phyloP scores from a whole-genome alignment of 2,888 invertebrate genomes.

The Noctua fimbriata region DNA sequence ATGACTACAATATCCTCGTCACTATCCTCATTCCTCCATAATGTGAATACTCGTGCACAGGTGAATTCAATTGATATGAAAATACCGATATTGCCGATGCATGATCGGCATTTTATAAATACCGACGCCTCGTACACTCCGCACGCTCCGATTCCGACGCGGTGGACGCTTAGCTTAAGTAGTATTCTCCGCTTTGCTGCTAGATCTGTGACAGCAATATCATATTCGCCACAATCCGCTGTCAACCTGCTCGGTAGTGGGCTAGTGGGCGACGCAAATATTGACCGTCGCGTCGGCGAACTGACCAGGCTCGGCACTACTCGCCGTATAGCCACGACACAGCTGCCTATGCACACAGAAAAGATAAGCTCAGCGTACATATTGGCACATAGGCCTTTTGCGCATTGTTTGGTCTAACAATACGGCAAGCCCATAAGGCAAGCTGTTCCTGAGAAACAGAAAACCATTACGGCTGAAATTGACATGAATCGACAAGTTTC shows the following conservation, averaged over 20 bases:
- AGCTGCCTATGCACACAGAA: neutral
- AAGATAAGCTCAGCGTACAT: neutral
- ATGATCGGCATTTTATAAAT: too few species aligned
- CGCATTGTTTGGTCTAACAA: neutral
- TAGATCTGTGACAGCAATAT: neutral
- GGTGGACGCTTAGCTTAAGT: too few species aligned
- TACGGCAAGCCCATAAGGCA: neutral
- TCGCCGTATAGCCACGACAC: conserved; percentile 3
- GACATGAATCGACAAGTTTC: neutral
- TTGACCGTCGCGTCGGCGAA: conserved; percentile 37
- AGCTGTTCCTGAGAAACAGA: neutral
- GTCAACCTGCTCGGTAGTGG: neutral
- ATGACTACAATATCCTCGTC: too few species aligned
- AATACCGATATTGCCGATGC: too few species aligned
- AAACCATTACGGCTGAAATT: neutral
- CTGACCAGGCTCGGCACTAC: neutral
- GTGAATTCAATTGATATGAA: too few species aligned
- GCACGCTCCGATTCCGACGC: too few species aligned
- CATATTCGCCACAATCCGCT: neutral
- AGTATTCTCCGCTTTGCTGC: neutral
- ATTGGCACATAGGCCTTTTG: conserved; percentile 1
- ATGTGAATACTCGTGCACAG: too few species aligned
- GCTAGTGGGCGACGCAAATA: conserved; percentile 23
- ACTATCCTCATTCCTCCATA: too few species aligned
- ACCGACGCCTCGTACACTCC: too few species aligned